Evolutionary conservation across 2,113 vertebrate species (phyloP).

Genomic region (Pleuronectes platessa): DNA sequence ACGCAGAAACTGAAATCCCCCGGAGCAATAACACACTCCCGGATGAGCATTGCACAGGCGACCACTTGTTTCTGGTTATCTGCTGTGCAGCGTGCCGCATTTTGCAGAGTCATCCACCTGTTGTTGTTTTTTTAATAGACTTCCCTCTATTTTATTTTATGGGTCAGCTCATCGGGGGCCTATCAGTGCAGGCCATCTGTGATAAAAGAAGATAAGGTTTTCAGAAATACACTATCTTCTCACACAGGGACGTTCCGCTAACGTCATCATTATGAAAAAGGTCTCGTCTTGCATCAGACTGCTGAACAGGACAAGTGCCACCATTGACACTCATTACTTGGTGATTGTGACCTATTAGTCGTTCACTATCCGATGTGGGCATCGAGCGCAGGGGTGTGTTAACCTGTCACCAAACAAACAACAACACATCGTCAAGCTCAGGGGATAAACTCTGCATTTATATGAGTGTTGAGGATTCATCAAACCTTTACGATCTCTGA

Average conservation of each 20-base stretch:
- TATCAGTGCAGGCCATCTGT: neutral
- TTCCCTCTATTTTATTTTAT: neutral
- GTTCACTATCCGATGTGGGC: neutral
- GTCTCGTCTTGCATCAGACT: neutral
- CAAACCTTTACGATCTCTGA: slow-evolving; percentile 19
- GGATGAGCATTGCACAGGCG: slow-evolving; percentile 28
- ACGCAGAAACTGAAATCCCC: slow-evolving; percentile 49
- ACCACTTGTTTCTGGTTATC: slow-evolving; percentile 22
- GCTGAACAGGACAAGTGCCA: slow-evolving; percentile 3
- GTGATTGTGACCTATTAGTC: slow-evolving; percentile 14
- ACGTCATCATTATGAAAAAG: slow-evolving; percentile 1
- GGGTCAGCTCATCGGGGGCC: slow-evolving; percentile 6
- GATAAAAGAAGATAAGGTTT: slow-evolving; percentile 17
- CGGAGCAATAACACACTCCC: slow-evolving; percentile 33
- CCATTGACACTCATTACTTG: slow-evolving; percentile 18
- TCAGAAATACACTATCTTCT: neutral
- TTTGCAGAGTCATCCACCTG: slow-evolving; percentile 1
- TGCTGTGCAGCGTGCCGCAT: neutral
- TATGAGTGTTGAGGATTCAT: slow-evolving; percentile 51
- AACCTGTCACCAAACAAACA: slow-evolving; percentile 21
- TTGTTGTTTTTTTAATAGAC: neutral
- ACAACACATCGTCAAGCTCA: slow-evolving; percentile 23
- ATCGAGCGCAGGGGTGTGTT: slow-evolving; percentile 31
- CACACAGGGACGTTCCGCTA: neutral
- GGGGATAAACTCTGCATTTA: slow-evolving; percentile 36